These are phyloP conservation scores for Rhagoletis pomonella DNA, from an alignment of 1,140 invertebrate species.

Conservation along the genomic window DNA sequence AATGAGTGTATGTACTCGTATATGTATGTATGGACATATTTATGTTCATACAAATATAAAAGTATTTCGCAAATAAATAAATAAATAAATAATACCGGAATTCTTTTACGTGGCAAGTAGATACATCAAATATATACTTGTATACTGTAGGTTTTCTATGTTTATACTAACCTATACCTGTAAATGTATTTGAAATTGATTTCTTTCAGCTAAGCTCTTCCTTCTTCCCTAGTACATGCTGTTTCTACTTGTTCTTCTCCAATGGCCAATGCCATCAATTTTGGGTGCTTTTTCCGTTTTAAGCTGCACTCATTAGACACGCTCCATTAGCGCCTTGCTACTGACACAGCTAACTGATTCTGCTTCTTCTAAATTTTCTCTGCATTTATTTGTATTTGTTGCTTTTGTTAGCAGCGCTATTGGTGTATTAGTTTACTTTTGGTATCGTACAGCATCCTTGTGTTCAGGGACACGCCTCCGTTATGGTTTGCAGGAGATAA, in stretches of 20 bases:
- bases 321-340: constrained; percentile 44
- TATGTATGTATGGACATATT: no score
- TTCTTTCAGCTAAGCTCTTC: background rate
- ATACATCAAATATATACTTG: no score
- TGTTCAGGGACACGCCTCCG: constrained; percentile 18
- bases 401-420: background rate
- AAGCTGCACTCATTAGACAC: constrained; percentile 47
- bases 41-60: no score
- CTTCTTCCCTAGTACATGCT: background rate
- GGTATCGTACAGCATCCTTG: background rate
- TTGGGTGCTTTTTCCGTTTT: constrained; percentile 49
- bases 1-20: no score
- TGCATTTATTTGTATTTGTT: constrained; percentile 18
- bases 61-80: no score
- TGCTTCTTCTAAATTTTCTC: constrained; percentile 11
- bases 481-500: constrained; percentile 31
- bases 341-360: constrained; percentile 43
- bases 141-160: background rate
- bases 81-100: no score
- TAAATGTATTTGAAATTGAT: constrained; percentile 26
- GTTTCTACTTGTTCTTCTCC: no score
- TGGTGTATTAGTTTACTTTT: constrained; percentile 5
- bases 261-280: constrained; percentile 37
- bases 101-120: no score
- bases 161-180: background rate